Percentiles rank a stretch among this genome's conserved stretches.
These are phyloP conservation scores for Lucifuga dentata DNA, from an alignment of 2,113 vertebrate species.

Conservation along the genomic window DNA sequence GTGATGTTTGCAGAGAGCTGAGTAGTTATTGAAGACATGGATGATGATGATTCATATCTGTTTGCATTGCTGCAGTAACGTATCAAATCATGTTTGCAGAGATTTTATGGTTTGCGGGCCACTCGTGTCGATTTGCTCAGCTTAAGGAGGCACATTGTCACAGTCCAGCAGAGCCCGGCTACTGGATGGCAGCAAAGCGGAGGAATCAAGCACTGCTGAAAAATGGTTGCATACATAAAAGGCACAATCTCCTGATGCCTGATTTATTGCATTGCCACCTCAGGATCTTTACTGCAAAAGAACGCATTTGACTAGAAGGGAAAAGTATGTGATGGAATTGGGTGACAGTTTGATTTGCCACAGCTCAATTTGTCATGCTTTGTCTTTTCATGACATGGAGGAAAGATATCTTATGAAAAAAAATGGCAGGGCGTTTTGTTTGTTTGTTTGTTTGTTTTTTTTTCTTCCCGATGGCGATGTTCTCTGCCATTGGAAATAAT, in stretches of 20 bases:
- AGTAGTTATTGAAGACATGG: constrained; percentile 23
- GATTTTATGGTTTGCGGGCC: constrained; percentile 38
- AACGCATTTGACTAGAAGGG: constrained; percentile 10
- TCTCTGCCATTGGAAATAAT: constrained; percentile 3
- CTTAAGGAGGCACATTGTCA: constrained; percentile 26
- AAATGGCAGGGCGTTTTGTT: neutral
- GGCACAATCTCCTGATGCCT: neutral
- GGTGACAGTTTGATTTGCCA: constrained; percentile 26
- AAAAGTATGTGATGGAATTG: constrained; percentile 10
- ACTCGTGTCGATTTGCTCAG: constrained; percentile 40
- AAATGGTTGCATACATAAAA: neutral
- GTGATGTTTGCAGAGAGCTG: constrained; percentile 17
- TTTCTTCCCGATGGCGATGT: no score
- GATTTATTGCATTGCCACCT: constrained; percentile 6
- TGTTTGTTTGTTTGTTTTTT: no score
- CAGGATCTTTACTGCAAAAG: constrained; percentile 6
- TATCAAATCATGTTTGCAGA: constrained; percentile 30
- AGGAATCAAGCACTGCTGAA: neutral
- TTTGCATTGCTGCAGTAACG: constrained; percentile 2
- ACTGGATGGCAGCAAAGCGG: neutral
- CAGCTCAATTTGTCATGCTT: constrained; percentile 25
- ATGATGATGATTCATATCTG: constrained; percentile 14
- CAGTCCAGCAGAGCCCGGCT: constrained; percentile 10
- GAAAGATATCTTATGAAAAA: constrained; percentile 1
- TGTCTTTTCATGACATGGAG: constrained; percentile 30